phyloP scores from a whole-genome alignment of 2,888 invertebrate species.

The Shargacucullia verbasci region DNA sequence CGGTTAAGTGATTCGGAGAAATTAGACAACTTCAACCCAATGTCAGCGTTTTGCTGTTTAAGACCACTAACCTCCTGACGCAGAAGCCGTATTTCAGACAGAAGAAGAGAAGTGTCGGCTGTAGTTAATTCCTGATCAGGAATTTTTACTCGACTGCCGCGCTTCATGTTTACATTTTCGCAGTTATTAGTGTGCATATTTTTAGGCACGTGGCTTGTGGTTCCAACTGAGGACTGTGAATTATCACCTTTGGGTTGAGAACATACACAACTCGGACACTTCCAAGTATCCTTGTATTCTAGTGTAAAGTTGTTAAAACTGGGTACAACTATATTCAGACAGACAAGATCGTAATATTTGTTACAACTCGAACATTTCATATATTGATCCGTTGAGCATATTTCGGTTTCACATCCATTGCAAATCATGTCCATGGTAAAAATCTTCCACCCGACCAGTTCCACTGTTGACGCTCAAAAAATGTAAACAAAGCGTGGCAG shows the following conservation, averaged over 20 bases:
- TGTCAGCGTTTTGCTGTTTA: conserved; percentile 1
- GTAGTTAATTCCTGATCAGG: no score
- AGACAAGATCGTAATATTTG: conserved; percentile 2
- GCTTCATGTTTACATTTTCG: background rate
- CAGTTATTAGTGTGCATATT: background rate
- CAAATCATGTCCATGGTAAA: no score
- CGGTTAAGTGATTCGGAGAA: background rate
- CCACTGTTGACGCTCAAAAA: background rate
- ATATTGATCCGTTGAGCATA: no score
- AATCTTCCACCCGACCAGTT: no score
- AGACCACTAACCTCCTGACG: background rate
- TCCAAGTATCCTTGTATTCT: no score
- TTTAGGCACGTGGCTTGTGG: no score
- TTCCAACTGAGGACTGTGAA: no score
- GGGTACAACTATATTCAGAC: background rate
- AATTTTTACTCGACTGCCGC: background rate
- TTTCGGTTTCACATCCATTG: no score
- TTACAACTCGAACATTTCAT: background rate
- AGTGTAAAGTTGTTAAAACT: background rate
- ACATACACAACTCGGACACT: background rate
- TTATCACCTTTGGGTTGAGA: background rate
- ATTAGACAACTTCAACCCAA: background rate
- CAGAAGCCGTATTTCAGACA: background rate
- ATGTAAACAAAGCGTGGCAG: no score
- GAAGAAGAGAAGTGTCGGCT: background rate